Evolutionary conservation across 2,113 vertebrate species (phyloP), one percentile per base, ranked within the genome.

Genomic region (Lepidothrix coronata): DNA sequence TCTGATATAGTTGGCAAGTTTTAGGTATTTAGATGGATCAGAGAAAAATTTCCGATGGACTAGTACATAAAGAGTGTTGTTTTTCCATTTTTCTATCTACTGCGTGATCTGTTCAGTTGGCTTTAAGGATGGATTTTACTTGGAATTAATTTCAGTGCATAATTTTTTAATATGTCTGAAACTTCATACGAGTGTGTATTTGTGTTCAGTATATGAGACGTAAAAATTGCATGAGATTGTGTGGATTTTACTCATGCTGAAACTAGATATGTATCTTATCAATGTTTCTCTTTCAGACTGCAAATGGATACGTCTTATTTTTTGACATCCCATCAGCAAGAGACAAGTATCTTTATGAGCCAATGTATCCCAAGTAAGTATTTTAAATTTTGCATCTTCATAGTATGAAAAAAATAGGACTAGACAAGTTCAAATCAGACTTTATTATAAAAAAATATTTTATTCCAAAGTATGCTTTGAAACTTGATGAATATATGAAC

Each of bases 221-320:
- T 75, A 67, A 35, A 90, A 83, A 63, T 55, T 1, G 0, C 6
- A 6, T 31, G 11, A 66, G 9, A 43, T 8, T n/a, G 23, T 66
- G 9, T 27, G 31, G 22, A 28, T 37, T 62, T 80, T 91, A 21
- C 8, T 75, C 14, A 14, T 7, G 2, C 10, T 54, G 37, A 59
- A 44, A 35, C 25, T 44, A 67, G 41, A 6, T 89, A 12, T 8
- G 1, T 71, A 9, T 67, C 37, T 89, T 85, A 94, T 0, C 22
- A 37, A 9, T 79, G 15, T 97, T 86, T 98, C 66, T 97, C 46
- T 98, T 98, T 97, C 98, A 99, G 99, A 99, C 99, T 80, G 98
- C 98, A 97, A 99, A 99, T 97, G 99, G 99, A 97, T 99, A 99
- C 96, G 98, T 99, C 95, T 98, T 99, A 49, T 98, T 99, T 98